Percentiles rank a stretch among this genome's conserved stretches.
These are phyloP conservation scores for Tonatia bakeri DNA, from an alignment of 2,113 vertebrate genomes.

Conservation along the genomic window DNA sequence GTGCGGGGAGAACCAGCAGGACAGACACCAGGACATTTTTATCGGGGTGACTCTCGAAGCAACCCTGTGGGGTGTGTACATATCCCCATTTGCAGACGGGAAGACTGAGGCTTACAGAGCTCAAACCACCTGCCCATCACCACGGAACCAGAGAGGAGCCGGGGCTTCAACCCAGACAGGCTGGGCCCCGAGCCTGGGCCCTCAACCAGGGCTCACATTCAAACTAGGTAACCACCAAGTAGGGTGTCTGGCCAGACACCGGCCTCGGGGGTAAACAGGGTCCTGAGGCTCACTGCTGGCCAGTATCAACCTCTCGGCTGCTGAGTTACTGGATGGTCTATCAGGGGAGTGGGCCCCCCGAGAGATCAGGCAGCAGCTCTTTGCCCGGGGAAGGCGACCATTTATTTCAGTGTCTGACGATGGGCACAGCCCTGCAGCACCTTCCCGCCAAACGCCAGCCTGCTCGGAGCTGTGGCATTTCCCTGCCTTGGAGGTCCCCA, in stretches of 20 bases:
- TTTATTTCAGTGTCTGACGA: neutral
- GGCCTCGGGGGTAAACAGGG: neutral
- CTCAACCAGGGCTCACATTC: neutral
- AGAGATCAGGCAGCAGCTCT: neutral
- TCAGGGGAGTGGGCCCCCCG: accelerated
- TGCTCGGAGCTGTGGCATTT: accelerated
- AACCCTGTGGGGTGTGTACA: accelerated
- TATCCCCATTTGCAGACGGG: neutral
- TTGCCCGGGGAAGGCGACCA: neutral
- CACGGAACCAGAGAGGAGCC: neutral
- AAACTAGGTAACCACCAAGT: neutral
- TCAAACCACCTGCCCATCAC: neutral
- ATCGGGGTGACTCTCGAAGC: neutral
- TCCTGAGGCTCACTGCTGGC: neutral
- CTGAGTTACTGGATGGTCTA: neutral
- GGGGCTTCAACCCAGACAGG: neutral
- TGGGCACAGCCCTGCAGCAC: accelerated
- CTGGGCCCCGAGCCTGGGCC: neutral
- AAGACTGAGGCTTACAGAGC: neutral
- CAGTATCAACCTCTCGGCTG: neutral
- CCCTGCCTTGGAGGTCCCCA: neutral
- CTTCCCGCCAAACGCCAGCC: neutral
- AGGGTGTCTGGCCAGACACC: neutral
- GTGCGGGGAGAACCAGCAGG: neutral
- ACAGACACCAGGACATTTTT: neutral